Base-by-base conservation (phyloP, 2,888 invertebrate species). In the Salticus scenicus region DNA sequence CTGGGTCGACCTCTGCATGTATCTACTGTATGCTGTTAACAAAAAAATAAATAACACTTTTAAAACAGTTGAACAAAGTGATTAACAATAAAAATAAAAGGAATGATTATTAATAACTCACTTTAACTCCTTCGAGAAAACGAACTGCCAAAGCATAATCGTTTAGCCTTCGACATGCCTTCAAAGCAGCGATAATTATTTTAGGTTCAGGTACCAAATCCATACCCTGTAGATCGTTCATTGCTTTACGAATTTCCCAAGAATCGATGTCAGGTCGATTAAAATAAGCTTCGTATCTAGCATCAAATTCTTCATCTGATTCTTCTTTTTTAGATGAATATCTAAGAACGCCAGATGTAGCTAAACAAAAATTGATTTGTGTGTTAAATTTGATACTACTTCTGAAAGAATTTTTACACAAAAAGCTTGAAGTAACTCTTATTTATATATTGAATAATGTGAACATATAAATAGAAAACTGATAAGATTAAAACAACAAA, bases 151-250 rank as follows among this genome's bases (percentile, higher is more conserved):
- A 93, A 0, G 99, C 95, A 90, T 95, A 97, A 91, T 99, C 99
- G 91, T 99, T 98, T 2, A 98, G 94, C 89, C 97, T 93, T 89
- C 99, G 94, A 92, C 98, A 98, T 0, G 99, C 99, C 88, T 94
- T 94, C 89, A 99, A 92, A 0, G 95, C 97, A 73, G 98, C 96
- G 89, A 93, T 94, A 89, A 98, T 94, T 89, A 98, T 96, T 91
- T 93, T 94, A 87, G 98, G 98, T 91, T 98, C 98, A 0, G 98
- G 98, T 10, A 99, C 94, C 90, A 96, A 92, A 93, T 99, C 98
- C 94, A 96, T 95, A 89, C 96, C 96, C 94, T 94, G 91, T 88
- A 97, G 92, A 91, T 97, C 96, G 90, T 95, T 96, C 95, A 97
- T 95, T 4, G 94, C 97, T 90, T 97, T 96, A 86, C 98, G 95